Conservation (phyloP, 1,140 invertebrate species). For the Phortica variegata region DNA sequence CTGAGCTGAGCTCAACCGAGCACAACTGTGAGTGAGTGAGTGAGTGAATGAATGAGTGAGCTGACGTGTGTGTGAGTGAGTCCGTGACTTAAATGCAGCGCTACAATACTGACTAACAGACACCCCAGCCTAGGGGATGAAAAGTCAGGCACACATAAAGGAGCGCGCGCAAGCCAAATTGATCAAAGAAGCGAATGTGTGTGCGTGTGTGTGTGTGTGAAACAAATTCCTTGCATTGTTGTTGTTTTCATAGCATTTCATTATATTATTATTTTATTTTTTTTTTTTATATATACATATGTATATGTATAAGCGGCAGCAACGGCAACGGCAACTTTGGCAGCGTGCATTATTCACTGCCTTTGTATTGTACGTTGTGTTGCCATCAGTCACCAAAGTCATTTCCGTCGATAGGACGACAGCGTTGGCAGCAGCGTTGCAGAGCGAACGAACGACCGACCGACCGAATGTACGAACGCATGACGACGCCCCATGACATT, state of each 20-base stretch:
- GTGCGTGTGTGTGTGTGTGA: conserved; percentile 25
- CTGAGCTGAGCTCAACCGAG: conserved; percentile 10
- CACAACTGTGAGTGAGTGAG: background rate
- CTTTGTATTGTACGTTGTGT: conserved; percentile 19
- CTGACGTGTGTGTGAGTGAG: conserved; percentile 20
- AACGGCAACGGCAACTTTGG: conserved; percentile 4
- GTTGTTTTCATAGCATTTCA: conserved; percentile 34
- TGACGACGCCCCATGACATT: conserved; percentile 42
- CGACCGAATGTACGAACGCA: background rate
- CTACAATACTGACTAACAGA: conserved; percentile 18
- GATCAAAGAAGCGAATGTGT: conserved; percentile 2
- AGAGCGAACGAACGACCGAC: conserved; percentile 2
- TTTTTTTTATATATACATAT: conserved; percentile 32
- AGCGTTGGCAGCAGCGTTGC: background rate
- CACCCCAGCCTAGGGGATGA: conserved; percentile 46
- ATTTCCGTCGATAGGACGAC: conserved; percentile 38
- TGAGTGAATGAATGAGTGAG: conserved; percentile 9
- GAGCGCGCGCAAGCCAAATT: background rate
- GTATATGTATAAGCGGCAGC: conserved; percentile 11
- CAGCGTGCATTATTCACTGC: background rate
- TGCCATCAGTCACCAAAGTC: conserved; percentile 52
- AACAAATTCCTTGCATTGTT: conserved; percentile 33
- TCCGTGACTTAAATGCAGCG: conserved; percentile 15
- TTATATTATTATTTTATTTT: conserved; percentile 17
- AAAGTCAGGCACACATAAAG: conserved; percentile 28